Evolutionary conservation across 1,140 invertebrate species (phyloP), one percentile per base, ranked within the genome.

Genomic region (Piezodorus guildinii): DNA sequence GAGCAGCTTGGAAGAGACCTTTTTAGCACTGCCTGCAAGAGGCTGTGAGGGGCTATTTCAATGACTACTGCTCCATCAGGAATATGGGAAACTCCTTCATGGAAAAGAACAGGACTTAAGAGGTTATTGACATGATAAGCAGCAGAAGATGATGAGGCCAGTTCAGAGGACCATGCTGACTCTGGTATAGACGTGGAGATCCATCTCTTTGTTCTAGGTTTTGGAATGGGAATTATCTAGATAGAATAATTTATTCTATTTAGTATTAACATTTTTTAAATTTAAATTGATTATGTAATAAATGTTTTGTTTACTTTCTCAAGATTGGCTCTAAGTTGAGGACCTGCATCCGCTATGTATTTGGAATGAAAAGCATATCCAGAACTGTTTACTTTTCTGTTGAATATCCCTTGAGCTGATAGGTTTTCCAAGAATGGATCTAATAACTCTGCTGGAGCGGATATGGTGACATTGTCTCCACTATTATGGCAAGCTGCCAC

Each of bases 91-190:
- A 96, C 69, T 25, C 88, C 92, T 71, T 94, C 91, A 67, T 87
- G 80, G 78, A 90, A 91, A 0, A 88, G 75, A 15, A 91, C 58
- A 34, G 88, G 89, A 34, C 88, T 91, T 15, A 96, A 78, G 45
- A 98, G 78, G 75, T 98, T 99, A 78, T 97, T 96, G 0, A 96
- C 93, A 73, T 96, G 91, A 76, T 99, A 99, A 21, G 87, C 90
- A 9, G 91, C 85, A 51, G 92, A 94, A 45, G 90, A 94, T 62
- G 84, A 77, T 70, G 86, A 81, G 0, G 92, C 90, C 68, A 91
- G 70, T 0, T 86, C 79, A 0, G 84, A 81, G 23, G 79, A 77
- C 92, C 93, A 96, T n/a, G 84, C 78, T 0, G 77, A 76, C 74
- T 94, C 85, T 0, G 92, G 90, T 67, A 98, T 87, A 12, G 94